Percentiles rank a stretch among this genome's conserved stretches.
phyloP scores from a whole-genome alignment of 1,140 invertebrate genomes.

The Calephelis virginiensis region DNA sequence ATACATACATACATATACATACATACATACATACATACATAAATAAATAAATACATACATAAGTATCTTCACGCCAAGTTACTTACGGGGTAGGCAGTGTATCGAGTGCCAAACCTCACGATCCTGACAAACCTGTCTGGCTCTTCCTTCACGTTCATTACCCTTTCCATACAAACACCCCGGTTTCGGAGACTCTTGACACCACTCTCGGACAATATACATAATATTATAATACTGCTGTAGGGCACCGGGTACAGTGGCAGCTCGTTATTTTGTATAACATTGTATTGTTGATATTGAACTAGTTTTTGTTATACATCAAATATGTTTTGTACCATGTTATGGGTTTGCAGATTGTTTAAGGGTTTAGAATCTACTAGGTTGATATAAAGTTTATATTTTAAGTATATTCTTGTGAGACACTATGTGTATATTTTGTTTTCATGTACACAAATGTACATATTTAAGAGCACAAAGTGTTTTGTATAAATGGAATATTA shows the following conservation, averaged over 20 bases:
- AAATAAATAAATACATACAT: too few species aligned
- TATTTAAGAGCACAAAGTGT: slow-evolving; percentile 60
- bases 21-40: too few species aligned
- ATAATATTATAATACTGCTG: neutral
- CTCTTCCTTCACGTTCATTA: too few species aligned
- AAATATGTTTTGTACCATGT: neutral
- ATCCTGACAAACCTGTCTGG: too few species aligned
- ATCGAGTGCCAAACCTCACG: too few species aligned
- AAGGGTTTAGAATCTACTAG: slow-evolving; percentile 4
- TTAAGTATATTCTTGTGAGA: slow-evolving; percentile 26
- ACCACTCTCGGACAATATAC: too few species aligned
- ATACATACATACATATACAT: too few species aligned
- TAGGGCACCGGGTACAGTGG: neutral
- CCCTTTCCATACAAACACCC: too few species aligned
- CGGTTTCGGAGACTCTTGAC: too few species aligned
- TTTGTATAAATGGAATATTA: slow-evolving; percentile 27
- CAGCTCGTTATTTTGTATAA: slow-evolving; percentile 1
- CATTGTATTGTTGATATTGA: slow-evolving; percentile 4
- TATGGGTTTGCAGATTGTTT: neutral
- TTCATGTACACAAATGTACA: slow-evolving; percentile 40
- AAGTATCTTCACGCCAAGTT: too few species aligned
- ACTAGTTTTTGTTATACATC: neutral
- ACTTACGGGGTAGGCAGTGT: too few species aligned
- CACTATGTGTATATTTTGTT: slow-evolving; percentile 52
- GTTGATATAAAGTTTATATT: slow-evolving; percentile 16